Evolutionary conservation across 1,140 invertebrate species (phyloP), one percentile per base, ranked within the genome.

Genomic region (Drusus annulatus): DNA sequence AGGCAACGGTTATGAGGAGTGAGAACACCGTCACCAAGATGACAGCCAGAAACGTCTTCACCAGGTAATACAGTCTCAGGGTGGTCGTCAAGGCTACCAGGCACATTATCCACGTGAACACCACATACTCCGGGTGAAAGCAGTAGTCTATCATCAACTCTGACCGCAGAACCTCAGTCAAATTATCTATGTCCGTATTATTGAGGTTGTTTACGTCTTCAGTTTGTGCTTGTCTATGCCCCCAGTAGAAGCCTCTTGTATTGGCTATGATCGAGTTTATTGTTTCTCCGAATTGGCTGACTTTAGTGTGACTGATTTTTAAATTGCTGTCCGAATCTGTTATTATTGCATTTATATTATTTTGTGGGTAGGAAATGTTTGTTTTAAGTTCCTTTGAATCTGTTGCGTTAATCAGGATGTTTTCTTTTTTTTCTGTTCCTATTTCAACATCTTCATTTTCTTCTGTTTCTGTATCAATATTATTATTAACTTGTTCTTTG

Each of bases 61-160:
- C 93, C 60, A 98, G 85, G 85, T 97, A 98, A 85, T 97, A 97
- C 4, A 98, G 89, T 86, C 98, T 98, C 10, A 99, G 88, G n/a
- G 97, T 97, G 0, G 97, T 96, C 1, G 96, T 96, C 76, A 97
- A 89, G 0, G 96, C 95, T 0, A 98, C 94, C 51, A 98, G 91
- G 79, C 96, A 97, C n/a, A 98, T 89, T 23, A 98, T 94, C 96
- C 97, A 98, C 0, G 96, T 97, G 87, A 97, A 97, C 1, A 98
- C 94, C 10, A 98, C 93, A 85, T 98, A 98, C 87, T 98, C 96
- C 0, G 95, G 95, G 80, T 93, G 91, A 28, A 91, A 89, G 78
- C 93, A 95, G 74, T 73, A 51, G 23, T 78, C 76, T 19, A 56
- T 36, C 17, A 50, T 31, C 17, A 36, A n/a, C 2, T 36, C n/a